Percentiles rank a stretch among this genome's conserved stretches.
Conservation (phyloP, 1,140 invertebrate species). For the Brachionus plicatilis region DNA sequence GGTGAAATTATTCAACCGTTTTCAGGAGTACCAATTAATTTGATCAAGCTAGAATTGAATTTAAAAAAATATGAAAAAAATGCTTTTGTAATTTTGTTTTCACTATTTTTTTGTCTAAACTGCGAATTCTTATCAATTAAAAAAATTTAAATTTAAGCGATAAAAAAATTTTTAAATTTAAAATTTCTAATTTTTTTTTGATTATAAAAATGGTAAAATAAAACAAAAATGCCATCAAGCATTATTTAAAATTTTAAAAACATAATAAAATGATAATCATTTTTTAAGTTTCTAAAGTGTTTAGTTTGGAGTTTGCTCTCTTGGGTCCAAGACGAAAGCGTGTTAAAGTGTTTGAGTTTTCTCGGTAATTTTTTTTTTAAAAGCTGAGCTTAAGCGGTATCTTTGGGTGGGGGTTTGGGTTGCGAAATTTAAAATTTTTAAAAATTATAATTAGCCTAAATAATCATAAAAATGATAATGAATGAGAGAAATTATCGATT, state of each 20-base stretch:
- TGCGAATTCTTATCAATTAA: neutral
- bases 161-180: neutral
- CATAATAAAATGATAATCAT: neutral
- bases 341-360: no score
- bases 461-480: conserved; percentile 36
- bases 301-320: neutral
- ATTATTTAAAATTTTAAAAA: neutral
- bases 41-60: neutral
- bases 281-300: neutral
- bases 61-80: neutral
- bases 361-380: neutral
- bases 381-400: no score
- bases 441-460: conserved; percentile 28
- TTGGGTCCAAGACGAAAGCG: neutral
- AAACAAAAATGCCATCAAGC: conserved; percentile 16
- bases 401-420: neutral
- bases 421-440: neutral
- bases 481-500: conserved; percentile 22
- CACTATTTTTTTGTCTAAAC: neutral
- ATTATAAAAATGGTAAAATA: neutral
- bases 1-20: neutral
- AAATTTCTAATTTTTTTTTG: neutral
- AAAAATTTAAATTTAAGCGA: neutral
- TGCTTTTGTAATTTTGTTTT: neutral
- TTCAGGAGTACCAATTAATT: neutral